Conservation (phyloP, 2,888 invertebrate genomes). For the Ellobium chinense region DNA sequence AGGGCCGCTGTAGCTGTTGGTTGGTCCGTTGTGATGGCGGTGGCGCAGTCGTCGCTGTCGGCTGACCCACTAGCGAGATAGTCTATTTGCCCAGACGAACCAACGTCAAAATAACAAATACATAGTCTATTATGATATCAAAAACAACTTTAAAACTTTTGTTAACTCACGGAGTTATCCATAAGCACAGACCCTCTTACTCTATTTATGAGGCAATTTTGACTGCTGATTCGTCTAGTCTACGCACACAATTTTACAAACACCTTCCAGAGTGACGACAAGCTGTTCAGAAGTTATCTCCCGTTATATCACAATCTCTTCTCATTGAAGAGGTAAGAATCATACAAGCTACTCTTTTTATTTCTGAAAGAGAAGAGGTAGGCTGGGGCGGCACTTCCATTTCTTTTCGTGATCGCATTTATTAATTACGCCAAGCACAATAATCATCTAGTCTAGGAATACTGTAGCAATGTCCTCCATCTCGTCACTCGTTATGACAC, state of each 20-base stretch:
- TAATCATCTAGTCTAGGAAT: no score
- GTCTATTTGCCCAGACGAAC: background rate
- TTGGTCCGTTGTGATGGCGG: conserved; percentile 27
- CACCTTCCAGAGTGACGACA: background rate
- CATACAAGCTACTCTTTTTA: background rate
- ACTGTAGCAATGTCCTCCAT: no score
- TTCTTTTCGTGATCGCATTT: no score
- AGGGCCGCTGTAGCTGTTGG: conserved; percentile 29
- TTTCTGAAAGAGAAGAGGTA: no score
- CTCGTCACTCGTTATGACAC: no score
- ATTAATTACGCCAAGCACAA: no score
- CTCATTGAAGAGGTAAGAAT: background rate
- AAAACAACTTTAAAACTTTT: background rate
- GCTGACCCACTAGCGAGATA: background rate
- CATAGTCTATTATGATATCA: no score
- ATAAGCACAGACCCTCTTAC: background rate
- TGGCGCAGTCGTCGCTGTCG: conserved; percentile 9
- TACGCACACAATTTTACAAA: background rate
- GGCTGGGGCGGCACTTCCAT: no score
- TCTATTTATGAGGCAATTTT: background rate
- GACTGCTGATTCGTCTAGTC: background rate
- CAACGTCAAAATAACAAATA: no score
- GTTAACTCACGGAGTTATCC: background rate
- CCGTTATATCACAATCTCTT: background rate
- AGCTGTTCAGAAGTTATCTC: background rate